These are phyloP conservation scores for Taenaris catops DNA, from an alignment of 2,888 invertebrate genomes.

Conservation along the genomic window DNA sequence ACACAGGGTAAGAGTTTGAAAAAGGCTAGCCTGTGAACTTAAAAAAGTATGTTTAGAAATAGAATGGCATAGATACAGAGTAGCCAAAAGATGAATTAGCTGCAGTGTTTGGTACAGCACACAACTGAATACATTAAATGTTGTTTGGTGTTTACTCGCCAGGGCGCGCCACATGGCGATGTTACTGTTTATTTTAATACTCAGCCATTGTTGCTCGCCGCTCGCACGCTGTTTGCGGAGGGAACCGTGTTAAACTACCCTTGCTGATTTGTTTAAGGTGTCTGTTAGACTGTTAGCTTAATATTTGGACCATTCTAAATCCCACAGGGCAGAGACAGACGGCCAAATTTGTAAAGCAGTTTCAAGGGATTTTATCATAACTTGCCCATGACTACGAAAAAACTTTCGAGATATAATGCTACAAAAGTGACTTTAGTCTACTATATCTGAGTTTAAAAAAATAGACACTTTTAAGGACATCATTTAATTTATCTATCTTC, in stretches of 20 bases:
- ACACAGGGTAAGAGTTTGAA: too few species aligned
- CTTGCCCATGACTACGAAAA: too few species aligned
- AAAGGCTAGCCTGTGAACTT: too few species aligned
- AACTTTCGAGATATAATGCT: too few species aligned
- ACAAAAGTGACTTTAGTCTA: too few species aligned
- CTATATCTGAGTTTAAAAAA: too few species aligned
- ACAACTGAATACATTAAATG: conserved; percentile 67
- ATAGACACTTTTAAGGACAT: too few species aligned
- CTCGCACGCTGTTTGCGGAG: conserved; percentile 50
- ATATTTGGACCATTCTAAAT: conserved; percentile 27
- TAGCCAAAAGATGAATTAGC: conserved; percentile 15
- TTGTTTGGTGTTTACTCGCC: conserved; percentile 59
- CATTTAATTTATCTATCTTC: too few species aligned
- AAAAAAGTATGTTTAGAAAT: too few species aligned
- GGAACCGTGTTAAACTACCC: conserved; percentile 64
- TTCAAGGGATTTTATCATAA: too few species aligned
- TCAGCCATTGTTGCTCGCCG: conserved; percentile 67
- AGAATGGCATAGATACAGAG: too few species aligned
- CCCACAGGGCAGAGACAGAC: conserved; percentile 10
- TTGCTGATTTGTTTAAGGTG: conserved; percentile 48
- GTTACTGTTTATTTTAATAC: conserved; percentile 75
- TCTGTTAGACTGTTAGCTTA: conserved; percentile 30
- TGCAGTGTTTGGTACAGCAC: conserved; percentile 16
- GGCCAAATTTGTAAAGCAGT: conserved; percentile 3
- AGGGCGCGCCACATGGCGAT: conserved; percentile 67